A percentile compares a stretch with the other conserved stretches of the same genome.
These are phyloP conservation scores for Strigamia maritima DNA, from an alignment of 2,888 invertebrate genomes.

Conservation along the genomic window DNA sequence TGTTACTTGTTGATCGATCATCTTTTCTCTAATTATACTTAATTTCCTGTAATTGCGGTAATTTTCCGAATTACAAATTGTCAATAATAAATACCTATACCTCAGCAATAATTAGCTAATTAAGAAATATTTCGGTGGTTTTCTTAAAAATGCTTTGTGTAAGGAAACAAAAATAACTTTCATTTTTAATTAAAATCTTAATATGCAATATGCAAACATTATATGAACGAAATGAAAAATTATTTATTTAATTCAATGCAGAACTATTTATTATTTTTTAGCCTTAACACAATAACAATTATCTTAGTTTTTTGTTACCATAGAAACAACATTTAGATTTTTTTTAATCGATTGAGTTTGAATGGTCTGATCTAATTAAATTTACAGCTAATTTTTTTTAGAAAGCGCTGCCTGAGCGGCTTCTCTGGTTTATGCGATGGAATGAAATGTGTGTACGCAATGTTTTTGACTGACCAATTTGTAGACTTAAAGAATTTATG, in stretches of 20 bases:
- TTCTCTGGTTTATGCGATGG: neutral
- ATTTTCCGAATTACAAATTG: neutral
- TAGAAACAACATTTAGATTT: neutral
- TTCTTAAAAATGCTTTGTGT: no score
- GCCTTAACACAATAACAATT: no score
- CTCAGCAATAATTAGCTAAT: no score
- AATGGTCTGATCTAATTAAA: neutral
- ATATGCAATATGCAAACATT: no score
- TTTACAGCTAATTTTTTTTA: neutral
- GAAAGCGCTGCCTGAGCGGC: constrained; percentile 1
- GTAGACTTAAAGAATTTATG: constrained; percentile 11
- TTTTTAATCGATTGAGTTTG: neutral
- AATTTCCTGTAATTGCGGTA: neutral
- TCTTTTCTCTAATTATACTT: neutral
- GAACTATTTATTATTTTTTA: no score
- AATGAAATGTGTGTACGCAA: neutral
- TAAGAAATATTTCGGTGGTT: no score
- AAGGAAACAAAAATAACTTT: no score
- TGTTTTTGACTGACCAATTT: neutral
- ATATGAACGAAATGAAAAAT: no score
- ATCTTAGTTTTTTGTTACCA: neutral
- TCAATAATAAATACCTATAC: neutral
- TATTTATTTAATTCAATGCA: neutral
- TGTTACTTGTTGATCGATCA: neutral
- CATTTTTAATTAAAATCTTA: no score